Conservation (phyloP, 2,113 vertebrate genomes). For the Hippocampus abdominalis region DNA sequence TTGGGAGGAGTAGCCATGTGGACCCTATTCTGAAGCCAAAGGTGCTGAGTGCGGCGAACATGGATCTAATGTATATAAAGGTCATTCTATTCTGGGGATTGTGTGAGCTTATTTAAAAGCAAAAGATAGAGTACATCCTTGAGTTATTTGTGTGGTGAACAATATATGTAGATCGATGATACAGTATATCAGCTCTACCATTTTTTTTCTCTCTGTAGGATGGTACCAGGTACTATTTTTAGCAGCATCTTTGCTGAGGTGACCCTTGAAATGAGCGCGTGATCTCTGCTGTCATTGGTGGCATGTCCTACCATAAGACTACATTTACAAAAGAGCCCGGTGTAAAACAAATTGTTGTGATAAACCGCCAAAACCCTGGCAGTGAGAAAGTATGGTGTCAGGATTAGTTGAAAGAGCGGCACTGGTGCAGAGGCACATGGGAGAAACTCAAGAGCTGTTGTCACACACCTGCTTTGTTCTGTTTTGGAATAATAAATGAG, state of each 20-base stretch:
- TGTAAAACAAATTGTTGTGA: not conserved
- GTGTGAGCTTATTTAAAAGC: not conserved
- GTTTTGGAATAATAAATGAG: not conserved
- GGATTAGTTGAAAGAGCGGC: not conserved
- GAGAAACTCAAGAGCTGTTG: not conserved
- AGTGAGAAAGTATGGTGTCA: not conserved
- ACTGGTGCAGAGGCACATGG: not conserved
- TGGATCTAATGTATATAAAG: not conserved
- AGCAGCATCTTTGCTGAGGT: not conserved
- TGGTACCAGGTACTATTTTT: not conserved
- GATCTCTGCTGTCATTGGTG: not conserved
- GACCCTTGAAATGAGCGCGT: not conserved
- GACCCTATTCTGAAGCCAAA: constrained; percentile 34
- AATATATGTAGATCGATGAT: not conserved
- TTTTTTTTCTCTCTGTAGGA: not conserved
- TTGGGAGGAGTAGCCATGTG: constrained; percentile 23
- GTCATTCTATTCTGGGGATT: not conserved
- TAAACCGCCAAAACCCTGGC: not conserved
- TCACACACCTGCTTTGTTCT: not conserved
- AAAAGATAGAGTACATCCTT: not conserved
- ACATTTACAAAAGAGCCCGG: not conserved
- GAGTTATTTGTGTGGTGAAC: not conserved
- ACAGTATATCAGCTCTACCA: not conserved
- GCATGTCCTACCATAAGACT: not conserved
- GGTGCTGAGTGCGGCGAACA: constrained; percentile 20